phyloP scores from a whole-genome alignment of 2,797 vertebrate genomes.

The Novumbra hubbsi region DNA sequence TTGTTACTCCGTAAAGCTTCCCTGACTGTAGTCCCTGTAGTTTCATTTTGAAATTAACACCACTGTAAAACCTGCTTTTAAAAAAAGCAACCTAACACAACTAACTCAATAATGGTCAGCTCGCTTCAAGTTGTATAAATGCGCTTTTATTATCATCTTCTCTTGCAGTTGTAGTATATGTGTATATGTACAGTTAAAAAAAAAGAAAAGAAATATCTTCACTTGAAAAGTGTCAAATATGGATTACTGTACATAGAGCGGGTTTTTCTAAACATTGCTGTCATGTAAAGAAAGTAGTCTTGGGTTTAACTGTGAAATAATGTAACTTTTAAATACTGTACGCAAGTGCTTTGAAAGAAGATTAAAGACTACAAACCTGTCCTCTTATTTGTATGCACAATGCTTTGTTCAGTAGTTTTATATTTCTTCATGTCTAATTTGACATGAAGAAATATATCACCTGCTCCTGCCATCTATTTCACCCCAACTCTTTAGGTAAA shows the following conservation, averaged over 20 bases:
- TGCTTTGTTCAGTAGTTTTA: not conserved
- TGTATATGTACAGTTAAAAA: conserved; percentile 69
- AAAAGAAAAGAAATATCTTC: conserved; percentile 59
- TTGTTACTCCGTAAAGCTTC: not conserved
- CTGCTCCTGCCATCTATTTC: too few species aligned
- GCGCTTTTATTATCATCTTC: conserved; percentile 37
- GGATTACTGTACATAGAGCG: conserved; percentile 70
- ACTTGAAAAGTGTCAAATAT: conserved; percentile 55
- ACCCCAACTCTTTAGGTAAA: too few species aligned
- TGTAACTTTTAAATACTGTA: conserved; percentile 57
- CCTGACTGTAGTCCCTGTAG: too few species aligned
- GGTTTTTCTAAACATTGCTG: conserved; percentile 63
- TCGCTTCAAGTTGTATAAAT: conserved; percentile 49
- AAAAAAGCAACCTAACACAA: conserved; percentile 10
- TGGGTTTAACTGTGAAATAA: conserved; percentile 44
- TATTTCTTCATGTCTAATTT: too few species aligned
- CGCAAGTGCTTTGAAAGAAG: conserved; percentile 59
- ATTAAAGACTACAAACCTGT: conserved; percentile 68
- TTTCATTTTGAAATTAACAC: conserved; percentile 20
- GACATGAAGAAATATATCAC: too few species aligned
- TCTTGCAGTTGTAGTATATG: conserved; percentile 66
- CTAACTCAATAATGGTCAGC: conserved; percentile 18
- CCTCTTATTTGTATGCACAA: not conserved
- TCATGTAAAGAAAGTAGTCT: conserved; percentile 51
- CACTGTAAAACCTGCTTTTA: conserved; percentile 4